Base-by-base conservation (phyloP, 2,888 invertebrate genomes). In the Scotopteryx bipunctaria region DNA sequence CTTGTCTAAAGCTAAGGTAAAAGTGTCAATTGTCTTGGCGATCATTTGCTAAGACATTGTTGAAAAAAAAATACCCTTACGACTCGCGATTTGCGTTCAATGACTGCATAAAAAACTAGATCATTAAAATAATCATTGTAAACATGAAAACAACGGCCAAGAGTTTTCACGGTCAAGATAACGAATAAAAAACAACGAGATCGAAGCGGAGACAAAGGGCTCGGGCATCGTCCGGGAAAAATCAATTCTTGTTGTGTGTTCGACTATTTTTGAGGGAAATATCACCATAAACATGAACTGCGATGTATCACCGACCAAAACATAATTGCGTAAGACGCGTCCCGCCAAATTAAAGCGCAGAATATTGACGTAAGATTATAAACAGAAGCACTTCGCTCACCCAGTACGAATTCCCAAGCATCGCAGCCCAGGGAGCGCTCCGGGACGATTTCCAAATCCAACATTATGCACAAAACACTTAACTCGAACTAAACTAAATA, bases 351-450 rank as follows among this genome's bases (percentile, higher is more conserved):
- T 89, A 90, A 84, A 87, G 88, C 91, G 91, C 85, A 91, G 87
- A 91, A 80, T 76, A 80, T 83, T 85, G 88, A 88, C 86, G 84
- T 87, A 83, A 79, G 81, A 76, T 25, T 49, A 54, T 44, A 48
- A 54, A 54, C 54, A 54, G 35, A 52, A 43, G 17, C 33, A 65
- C 6, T 47, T 11, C 77, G 91, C 95, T 94, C 92, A 97, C 98
- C 98, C 91, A 98, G 91, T 85, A 97, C 94, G 91, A 99, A 98
- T 92, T 99, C 98, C 98, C 98, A 98, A 92, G 97, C 95, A 91
- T 98, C 98, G 88, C 97, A 97, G 90, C 98, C 97, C 81, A 99
- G 93, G 75, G 97, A 97, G 78, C 96, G 94, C 91, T 98, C 98
- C 71, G 98, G 98, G 83, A 97, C 94, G 76, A 99, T 96, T 93